These are phyloP conservation scores for Steatocranus sp. DNA, from an alignment of 2,797 vertebrate genomes.

Conservation along the genomic window DNA sequence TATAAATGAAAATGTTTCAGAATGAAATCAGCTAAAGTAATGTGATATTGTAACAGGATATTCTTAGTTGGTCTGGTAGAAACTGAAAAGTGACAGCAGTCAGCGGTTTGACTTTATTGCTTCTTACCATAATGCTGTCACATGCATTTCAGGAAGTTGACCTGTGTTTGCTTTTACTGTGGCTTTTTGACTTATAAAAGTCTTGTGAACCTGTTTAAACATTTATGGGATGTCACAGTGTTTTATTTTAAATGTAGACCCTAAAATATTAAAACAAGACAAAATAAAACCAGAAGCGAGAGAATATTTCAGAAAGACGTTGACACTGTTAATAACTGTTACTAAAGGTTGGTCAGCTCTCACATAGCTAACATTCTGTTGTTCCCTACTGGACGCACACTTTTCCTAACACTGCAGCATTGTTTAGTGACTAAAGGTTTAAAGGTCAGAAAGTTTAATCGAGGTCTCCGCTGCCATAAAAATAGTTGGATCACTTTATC, in stretches of 20 bases:
- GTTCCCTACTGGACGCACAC: background rate
- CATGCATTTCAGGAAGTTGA: background rate
- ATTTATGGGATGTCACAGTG: background rate
- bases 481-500: conserved; percentile 1
- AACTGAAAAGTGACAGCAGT: background rate
- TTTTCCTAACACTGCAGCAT: background rate
- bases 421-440: background rate
- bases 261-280: background rate
- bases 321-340: background rate
- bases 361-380: background rate
- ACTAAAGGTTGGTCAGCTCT: background rate
- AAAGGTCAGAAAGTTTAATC: conserved; percentile 18
- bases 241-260: background rate
- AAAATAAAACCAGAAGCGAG: background rate
- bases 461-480: conserved; percentile 5
- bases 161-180: background rate
- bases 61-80: background rate
- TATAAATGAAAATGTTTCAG: background rate
- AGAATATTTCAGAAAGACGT: background rate
- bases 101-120: background rate
- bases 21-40: background rate
- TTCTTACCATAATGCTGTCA: background rate
- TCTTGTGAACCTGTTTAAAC: background rate
- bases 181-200: background rate
- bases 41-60: background rate